A percentile compares a stretch with the other conserved stretches of the same genome.
Conservation (phyloP, 2,113 vertebrate species). For the Pavo muticus region DNA sequence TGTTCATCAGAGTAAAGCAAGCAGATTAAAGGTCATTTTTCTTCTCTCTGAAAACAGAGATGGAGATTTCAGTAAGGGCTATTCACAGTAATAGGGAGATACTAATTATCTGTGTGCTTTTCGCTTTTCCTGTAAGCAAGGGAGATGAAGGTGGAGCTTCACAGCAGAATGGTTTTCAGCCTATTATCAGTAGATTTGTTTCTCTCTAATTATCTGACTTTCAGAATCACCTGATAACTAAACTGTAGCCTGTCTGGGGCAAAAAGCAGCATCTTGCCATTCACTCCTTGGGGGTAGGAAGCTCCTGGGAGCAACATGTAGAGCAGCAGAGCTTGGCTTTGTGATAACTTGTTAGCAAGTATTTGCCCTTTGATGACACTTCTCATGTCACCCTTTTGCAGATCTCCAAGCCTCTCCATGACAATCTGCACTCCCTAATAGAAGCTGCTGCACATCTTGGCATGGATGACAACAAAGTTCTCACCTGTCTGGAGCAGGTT, state of each 20-base stretch:
- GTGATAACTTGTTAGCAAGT: neutral
- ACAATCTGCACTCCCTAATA: neutral
- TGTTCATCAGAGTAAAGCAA: neutral
- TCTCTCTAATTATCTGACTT: neutral
- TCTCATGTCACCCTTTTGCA: neutral
- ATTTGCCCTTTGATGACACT: neutral
- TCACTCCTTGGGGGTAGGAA: neutral
- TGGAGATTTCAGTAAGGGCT: neutral
- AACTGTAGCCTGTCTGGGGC: neutral
- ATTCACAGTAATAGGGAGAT: neutral
- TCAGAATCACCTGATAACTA: neutral
- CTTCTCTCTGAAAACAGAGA: neutral
- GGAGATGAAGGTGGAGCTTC: neutral
- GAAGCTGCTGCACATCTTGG: neutral
- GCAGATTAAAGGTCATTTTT: neutral
- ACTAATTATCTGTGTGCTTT: neutral
- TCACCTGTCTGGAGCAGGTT: neutral
- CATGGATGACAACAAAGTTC: neutral
- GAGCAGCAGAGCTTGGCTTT: neutral
- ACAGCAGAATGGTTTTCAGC: neutral
- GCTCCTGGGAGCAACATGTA: neutral
- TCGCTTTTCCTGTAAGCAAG: neutral
- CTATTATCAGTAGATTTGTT: neutral
- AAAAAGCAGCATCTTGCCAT: neutral
- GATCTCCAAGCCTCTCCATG: neutral